Conservation (phyloP, 2,113 vertebrate species). For the Leucopternis melanops region DNA sequence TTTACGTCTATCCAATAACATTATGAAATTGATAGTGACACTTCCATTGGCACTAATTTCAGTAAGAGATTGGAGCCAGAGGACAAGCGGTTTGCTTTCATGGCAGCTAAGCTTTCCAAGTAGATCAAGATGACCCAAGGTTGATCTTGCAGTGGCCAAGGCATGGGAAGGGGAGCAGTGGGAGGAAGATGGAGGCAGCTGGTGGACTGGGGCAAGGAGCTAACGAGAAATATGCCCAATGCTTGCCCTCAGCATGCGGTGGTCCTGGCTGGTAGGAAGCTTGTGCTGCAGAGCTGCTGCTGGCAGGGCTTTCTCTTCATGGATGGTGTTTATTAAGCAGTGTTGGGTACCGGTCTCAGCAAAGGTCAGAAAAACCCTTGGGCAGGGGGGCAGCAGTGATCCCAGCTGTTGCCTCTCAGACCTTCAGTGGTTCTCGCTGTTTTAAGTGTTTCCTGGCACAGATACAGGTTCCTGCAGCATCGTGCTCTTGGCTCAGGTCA, state of each 20-base stretch:
- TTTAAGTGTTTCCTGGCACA: neutral
- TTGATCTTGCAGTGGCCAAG: conserved; percentile 25
- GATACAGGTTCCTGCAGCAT: neutral
- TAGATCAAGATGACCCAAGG: conserved; percentile 57
- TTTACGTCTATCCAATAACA: conserved; percentile 70
- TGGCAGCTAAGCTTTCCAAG: conserved; percentile 65
- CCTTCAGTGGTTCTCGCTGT: neutral
- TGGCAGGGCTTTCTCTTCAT: neutral
- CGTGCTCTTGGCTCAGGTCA: neutral
- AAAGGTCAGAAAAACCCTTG: neutral
- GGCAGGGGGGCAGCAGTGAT: neutral
- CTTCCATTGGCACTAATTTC: conserved; percentile 75
- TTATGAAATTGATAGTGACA: conserved; percentile 81
- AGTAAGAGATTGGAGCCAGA: conserved; percentile 70
- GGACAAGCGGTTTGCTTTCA: conserved; percentile 67
- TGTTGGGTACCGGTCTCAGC: neutral
- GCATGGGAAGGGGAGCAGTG: neutral
- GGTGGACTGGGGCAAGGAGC: neutral
- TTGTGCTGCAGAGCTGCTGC: neutral
- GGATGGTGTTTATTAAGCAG: neutral
- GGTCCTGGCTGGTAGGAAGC: neutral
- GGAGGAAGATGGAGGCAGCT: neutral
- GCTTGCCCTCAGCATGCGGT: neutral
- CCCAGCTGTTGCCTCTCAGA: neutral
- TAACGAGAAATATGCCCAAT: neutral